phyloP scores from a whole-genome alignment of 2,797 vertebrate genomes.

The Leptodactylus fallax region DNA sequence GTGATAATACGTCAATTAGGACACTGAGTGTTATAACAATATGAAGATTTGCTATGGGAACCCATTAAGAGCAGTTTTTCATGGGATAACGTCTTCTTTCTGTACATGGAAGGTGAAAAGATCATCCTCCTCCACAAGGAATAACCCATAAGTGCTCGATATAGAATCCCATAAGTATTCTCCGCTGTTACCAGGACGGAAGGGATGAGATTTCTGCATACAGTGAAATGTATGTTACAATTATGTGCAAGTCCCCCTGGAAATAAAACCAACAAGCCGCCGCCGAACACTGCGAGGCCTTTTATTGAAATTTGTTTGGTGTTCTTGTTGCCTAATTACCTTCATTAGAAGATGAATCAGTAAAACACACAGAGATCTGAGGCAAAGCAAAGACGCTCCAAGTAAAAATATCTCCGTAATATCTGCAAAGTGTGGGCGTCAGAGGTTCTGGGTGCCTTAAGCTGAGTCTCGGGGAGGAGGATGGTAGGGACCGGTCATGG shows the following conservation, averaged over 20 bases:
- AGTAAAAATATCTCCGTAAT: constrained; percentile 17
- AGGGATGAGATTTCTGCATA: constrained; percentile 26
- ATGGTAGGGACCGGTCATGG: background rate
- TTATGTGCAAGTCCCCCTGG: constrained; percentile 27
- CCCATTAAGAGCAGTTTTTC: background rate
- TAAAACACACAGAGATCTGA: constrained; percentile 36
- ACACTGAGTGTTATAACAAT: too few relatives aligned
- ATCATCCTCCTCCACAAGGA: constrained; percentile 9
- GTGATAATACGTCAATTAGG: too few relatives aligned
- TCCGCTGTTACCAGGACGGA: constrained; percentile 18
- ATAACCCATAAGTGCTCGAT: background rate
- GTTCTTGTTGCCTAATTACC: constrained; percentile 47
- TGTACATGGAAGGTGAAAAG: background rate
- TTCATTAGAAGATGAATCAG: constrained; percentile 43
- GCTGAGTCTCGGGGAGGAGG: background rate
- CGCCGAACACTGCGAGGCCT: constrained; percentile 13
- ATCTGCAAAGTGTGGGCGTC: background rate
- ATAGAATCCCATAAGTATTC: constrained; percentile 14
- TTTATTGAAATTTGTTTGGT: constrained; percentile 45
- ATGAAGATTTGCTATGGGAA: background rate
- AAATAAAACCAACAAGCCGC: constrained; percentile 39
- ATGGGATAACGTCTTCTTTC: background rate
- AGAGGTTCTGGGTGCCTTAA: background rate
- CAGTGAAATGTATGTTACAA: constrained; percentile 25
- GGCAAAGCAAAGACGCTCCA: background rate